A percentile compares a stretch with the other conserved stretches of the same genome.
phyloP scores from a whole-genome alignment of 2,888 invertebrate species.

The Eudasyphora cyanicolor region DNA sequence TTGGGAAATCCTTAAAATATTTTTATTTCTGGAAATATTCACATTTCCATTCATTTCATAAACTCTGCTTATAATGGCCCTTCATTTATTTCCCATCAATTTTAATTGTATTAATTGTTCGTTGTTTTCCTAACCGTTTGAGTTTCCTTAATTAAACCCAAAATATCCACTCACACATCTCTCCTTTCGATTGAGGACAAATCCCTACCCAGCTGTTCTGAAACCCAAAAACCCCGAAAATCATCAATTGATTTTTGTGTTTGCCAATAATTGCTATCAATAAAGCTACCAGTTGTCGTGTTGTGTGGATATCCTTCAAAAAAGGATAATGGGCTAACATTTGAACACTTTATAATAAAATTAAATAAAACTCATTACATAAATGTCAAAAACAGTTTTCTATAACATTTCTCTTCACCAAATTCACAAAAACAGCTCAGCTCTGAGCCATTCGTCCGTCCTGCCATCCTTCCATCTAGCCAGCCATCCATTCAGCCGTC shows the following conservation, averaged over 20 bases:
- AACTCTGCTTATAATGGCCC: no score
- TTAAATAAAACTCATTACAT: constrained; percentile 65
- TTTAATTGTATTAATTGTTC: not conserved
- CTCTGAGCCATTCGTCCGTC: not conserved
- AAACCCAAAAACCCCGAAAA: not conserved
- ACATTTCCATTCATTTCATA: no score
- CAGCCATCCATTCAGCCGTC: not conserved
- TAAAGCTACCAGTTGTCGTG: not conserved
- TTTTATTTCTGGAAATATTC: no score
- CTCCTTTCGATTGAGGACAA: not conserved
- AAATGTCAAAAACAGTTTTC: constrained; percentile 60
- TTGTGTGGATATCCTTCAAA: constrained; percentile 7
- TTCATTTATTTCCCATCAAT: no score
- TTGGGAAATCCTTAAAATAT: no score
- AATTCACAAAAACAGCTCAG: no score
- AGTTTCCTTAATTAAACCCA: not conserved
- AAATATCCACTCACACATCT: not conserved
- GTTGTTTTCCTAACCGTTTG: not conserved
- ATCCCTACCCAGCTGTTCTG: no score
- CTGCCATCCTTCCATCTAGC: not conserved
- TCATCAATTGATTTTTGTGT: not conserved
- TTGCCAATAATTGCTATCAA: constrained; percentile 18
- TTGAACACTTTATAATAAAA: constrained; percentile 59
- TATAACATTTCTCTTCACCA: not conserved
- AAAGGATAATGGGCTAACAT: constrained; percentile 51